Evolutionary conservation across 23 tunicate species (phyloP).

Genomic region (Diplosoma virens): DNA sequence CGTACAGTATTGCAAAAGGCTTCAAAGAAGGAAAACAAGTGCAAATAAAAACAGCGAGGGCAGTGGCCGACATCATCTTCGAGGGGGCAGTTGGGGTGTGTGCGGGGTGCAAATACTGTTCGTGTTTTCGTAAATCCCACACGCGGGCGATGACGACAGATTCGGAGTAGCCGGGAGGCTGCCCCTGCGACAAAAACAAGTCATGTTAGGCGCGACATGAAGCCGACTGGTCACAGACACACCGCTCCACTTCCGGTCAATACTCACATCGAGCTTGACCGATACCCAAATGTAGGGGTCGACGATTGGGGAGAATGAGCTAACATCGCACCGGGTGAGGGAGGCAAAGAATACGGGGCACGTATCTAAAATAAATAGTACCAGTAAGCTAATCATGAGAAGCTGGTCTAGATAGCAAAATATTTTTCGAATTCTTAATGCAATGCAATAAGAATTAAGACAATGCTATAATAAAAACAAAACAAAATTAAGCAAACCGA

Average conservation of each 20-base stretch:
- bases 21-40: not conserved
- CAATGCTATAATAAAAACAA: too few relatives aligned
- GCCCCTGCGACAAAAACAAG: constrained; percentile 32
- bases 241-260: not conserved
- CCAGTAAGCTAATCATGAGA: not conserved
- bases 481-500: too few relatives aligned
- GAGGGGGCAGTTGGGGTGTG: constrained; percentile 50
- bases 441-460: too few relatives aligned
- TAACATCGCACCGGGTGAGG: constrained; percentile 44
- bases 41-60: not conserved
- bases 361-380: constrained; percentile 28
- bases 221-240: not conserved
- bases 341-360: constrained; percentile 48
- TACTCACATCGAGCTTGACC: constrained; percentile 60
- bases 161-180: constrained; percentile 58
- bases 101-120: constrained; percentile 69
- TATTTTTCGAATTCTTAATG: not conserved
- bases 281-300: constrained; percentile 47
- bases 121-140: constrained; percentile 82
- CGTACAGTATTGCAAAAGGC: not conserved
- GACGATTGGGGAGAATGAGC: constrained; percentile 46
- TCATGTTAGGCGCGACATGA: not conserved
- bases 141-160: constrained; percentile 2
- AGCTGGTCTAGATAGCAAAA: not conserved
- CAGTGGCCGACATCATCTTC: constrained; percentile 35